These are phyloP conservation scores for Saguinus imperator DNA, from an alignment of 2,113 vertebrate species.

Conservation along the genomic window DNA sequence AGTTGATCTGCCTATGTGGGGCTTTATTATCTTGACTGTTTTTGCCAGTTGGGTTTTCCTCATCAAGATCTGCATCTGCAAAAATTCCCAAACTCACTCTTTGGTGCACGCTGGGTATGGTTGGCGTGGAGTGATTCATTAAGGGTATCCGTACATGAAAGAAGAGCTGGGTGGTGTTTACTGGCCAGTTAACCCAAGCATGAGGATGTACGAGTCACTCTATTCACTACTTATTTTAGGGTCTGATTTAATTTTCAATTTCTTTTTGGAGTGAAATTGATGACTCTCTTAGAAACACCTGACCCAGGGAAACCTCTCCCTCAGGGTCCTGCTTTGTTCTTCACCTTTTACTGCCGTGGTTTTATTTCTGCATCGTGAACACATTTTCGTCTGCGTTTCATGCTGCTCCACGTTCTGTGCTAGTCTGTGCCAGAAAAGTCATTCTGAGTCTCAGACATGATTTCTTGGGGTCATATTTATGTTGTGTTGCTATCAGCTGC, in stretches of 20 bases:
- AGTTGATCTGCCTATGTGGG: background rate
- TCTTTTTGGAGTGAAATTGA: background rate
- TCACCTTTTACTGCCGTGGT: background rate
- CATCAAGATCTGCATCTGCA: background rate
- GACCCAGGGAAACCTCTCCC: background rate
- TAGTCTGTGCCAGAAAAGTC: background rate
- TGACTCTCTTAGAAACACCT: background rate
- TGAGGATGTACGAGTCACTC: background rate
- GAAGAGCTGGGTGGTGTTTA: background rate
- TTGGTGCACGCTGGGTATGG: background rate
- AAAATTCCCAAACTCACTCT: background rate
- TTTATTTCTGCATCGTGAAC: background rate
- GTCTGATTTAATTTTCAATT: background rate
- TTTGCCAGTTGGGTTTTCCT: background rate
- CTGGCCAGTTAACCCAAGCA: background rate
- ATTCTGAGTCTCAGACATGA: background rate
- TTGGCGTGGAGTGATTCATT: background rate
- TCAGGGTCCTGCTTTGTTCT: background rate
- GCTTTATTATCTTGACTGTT: background rate
- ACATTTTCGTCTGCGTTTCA: background rate
- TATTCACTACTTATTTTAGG: background rate
- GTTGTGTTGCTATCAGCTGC: background rate
- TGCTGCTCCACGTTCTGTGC: background rate
- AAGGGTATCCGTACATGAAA: background rate
- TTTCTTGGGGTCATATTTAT: conserved; percentile 39